phyloP scores from a whole-genome alignment of 2,888 invertebrate genomes.

The Pristionchus fissidentatus region DNA sequence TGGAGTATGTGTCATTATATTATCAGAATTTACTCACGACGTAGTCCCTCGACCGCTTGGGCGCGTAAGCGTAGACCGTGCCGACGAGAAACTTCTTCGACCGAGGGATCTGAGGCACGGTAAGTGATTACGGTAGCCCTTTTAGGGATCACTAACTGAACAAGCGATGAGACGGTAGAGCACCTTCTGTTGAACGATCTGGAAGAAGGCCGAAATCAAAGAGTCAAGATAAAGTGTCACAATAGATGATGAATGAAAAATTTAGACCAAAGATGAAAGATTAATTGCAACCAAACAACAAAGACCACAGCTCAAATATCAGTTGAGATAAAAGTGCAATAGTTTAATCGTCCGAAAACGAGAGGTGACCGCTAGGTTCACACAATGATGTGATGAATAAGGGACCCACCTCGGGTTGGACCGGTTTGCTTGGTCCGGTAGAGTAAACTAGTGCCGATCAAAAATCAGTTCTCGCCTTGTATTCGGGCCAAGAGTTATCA shows the following conservation, averaged over 20 bases:
- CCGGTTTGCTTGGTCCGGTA: too few relatives aligned
- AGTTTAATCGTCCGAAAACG: too few relatives aligned
- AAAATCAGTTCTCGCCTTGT: constrained; percentile 14
- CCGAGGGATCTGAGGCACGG: not conserved
- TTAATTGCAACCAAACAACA: not conserved
- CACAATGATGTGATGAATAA: too few relatives aligned
- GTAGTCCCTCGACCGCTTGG: not conserved
- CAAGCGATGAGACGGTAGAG: constrained; percentile 29
- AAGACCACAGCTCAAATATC: not conserved
- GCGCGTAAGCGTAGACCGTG: constrained; percentile 18
- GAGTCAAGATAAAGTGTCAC: too few relatives aligned
- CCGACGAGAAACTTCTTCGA: not conserved
- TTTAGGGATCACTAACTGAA: not conserved
- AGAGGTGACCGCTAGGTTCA: too few relatives aligned
- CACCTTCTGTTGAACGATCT: constrained; percentile 8
- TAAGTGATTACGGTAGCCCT: not conserved
- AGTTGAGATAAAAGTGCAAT: not conserved
- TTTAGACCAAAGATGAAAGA: not conserved
- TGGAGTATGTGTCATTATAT: too few relatives aligned
- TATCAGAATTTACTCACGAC: too few relatives aligned
- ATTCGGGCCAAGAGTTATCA: constrained; percentile 7
- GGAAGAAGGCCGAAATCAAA: too few relatives aligned
- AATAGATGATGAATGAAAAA: too few relatives aligned
- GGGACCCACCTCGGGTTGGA: too few relatives aligned
- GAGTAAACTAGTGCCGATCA: too few relatives aligned